phyloP scores from a whole-genome alignment of 2,888 invertebrate genomes.

The Keiferia lycopersicella region DNA sequence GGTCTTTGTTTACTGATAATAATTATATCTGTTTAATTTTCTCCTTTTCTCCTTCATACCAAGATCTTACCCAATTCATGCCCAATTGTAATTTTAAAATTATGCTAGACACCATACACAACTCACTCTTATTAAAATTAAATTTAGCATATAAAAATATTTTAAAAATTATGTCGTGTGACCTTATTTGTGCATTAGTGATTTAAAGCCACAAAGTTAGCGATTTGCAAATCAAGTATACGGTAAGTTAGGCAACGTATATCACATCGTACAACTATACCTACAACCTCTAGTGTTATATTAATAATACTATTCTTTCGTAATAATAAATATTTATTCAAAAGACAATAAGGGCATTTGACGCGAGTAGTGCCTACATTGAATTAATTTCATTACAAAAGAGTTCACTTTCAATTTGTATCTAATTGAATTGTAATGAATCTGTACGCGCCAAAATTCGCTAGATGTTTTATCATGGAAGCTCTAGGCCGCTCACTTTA shows the following conservation, averaged over 20 bases:
- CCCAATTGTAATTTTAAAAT: background rate
- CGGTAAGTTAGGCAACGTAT: slow-evolving; percentile 65
- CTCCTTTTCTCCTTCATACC: too few relatives aligned
- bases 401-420: too few relatives aligned
- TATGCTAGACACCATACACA: background rate
- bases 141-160: slow-evolving; percentile 32
- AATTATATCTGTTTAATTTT: too few relatives aligned
- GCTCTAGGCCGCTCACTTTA: background rate
- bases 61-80: too few relatives aligned
- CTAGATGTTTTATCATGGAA: background rate
- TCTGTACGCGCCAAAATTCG: too few relatives aligned
- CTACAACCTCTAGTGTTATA: slow-evolving; percentile 52
- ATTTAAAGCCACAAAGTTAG: slow-evolving; percentile 61
- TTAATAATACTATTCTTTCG: slow-evolving; percentile 39
- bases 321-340: slow-evolving; percentile 18
- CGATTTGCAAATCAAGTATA: slow-evolving; percentile 53
- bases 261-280: slow-evolving; percentile 65
- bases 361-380: too few relatives aligned
- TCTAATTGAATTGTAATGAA: too few relatives aligned
- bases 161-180: slow-evolving; percentile 42
- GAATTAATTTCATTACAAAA: too few relatives aligned
- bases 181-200: slow-evolving; percentile 64
- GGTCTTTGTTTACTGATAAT: too few relatives aligned
- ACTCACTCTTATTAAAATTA: slow-evolving; percentile 1
- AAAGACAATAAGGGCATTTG: background rate